These are phyloP conservation scores for Stichodactyla mertensii DNA, from an alignment of 64 coral and sea anemone species.

Conservation along the genomic window DNA sequence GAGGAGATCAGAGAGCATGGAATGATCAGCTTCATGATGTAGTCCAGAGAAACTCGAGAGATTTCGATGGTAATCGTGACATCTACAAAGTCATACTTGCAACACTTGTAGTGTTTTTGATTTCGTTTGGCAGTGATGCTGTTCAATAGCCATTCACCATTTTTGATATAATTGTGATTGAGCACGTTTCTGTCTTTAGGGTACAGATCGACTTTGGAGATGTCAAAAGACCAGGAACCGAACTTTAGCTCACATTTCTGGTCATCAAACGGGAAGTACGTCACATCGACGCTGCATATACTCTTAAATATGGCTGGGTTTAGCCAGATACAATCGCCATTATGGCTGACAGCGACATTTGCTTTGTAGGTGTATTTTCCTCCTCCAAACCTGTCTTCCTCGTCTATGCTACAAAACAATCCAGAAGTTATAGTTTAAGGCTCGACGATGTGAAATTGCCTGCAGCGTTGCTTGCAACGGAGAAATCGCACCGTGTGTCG, in stretches of 20 bases:
- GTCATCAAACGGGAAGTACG: slow-evolving; percentile 85
- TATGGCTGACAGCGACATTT: slow-evolving; percentile 43
- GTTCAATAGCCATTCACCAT: slow-evolving; percentile 67
- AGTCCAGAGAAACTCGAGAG: slow-evolving; percentile 69
- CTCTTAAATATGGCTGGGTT: slow-evolving; percentile 75
- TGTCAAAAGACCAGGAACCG: slow-evolving; percentile 72
- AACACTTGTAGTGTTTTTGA: slow-evolving; percentile 61
- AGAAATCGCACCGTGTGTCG: no score
- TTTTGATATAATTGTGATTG: slow-evolving; percentile 67
- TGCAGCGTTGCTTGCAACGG: no score
- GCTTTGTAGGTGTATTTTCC: slow-evolving; percentile 54
- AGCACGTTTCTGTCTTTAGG: slow-evolving; percentile 5
- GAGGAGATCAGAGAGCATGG: slow-evolving; percentile 87
- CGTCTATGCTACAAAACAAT: slow-evolving; percentile 50
- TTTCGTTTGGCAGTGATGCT: slow-evolving; percentile 33
- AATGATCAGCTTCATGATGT: slow-evolving; percentile 77
- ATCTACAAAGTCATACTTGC: slow-evolving; percentile 56
- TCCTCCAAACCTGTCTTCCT: slow-evolving; percentile 64
- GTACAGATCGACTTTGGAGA: slow-evolving; percentile 46
- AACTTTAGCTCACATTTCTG: slow-evolving; percentile 74
- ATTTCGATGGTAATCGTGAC: slow-evolving; percentile 46
- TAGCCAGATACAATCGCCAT: slow-evolving; percentile 64
- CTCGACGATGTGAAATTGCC: no score
- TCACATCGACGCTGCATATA: slow-evolving; percentile 74
- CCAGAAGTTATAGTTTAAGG: background rate